These are phyloP conservation scores for Elephantulus edwardii DNA, from an alignment of 2,113 vertebrate genomes.

Conservation along the genomic window DNA sequence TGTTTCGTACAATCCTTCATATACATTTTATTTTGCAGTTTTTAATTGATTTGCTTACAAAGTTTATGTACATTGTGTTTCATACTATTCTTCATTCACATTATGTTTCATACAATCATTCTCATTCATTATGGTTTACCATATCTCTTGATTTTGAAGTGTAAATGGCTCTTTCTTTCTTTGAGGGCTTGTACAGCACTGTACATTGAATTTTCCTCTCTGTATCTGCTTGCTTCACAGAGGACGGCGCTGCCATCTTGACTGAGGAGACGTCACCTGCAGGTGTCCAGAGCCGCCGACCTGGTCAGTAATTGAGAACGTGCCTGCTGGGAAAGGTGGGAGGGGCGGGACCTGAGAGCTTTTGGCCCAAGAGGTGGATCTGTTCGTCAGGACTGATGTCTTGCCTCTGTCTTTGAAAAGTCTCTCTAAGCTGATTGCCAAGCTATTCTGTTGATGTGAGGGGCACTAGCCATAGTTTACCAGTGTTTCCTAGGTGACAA, in stretches of 20 bases:
- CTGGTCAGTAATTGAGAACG: constrained; percentile 72
- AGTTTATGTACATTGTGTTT: no score
- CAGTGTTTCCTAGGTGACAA: background rate
- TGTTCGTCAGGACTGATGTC: background rate
- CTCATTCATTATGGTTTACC: background rate
- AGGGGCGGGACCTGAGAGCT: background rate
- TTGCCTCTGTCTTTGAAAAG: background rate
- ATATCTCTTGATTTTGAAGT: constrained; percentile 31
- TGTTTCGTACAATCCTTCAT: no score
- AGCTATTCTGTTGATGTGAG: background rate
- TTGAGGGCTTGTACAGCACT: background rate
- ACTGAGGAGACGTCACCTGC: background rate
- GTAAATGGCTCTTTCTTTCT: background rate
- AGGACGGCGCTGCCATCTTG: background rate
- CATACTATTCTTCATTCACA: no score
- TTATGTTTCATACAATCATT: no score
- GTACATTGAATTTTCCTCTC: background rate
- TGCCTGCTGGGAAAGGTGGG: background rate
- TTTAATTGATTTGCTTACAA: no score
- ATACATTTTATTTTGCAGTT: no score
- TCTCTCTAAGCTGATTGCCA: background rate
- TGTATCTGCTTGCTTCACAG: constrained; percentile 58
- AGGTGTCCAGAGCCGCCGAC: background rate
- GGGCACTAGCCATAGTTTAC: background rate
- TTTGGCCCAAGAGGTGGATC: background rate